These are phyloP conservation scores for Rafetus swinhoei DNA, from an alignment of 2,113 vertebrate genomes.

Conservation along the genomic window DNA sequence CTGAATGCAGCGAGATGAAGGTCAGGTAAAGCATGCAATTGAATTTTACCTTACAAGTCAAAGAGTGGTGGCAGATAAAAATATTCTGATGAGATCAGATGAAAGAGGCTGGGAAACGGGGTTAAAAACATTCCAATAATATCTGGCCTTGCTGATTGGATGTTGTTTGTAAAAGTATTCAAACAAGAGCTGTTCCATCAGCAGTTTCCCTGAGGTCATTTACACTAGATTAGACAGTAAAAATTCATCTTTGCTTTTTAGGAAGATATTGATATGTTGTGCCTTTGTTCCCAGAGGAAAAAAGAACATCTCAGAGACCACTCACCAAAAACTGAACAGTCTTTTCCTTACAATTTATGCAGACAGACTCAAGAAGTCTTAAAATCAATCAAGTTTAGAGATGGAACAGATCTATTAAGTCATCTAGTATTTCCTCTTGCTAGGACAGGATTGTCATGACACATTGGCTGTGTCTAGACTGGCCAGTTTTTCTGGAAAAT, in stretches of 20 bases:
- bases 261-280: not conserved
- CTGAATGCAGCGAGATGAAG: not conserved
- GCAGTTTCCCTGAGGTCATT: not conserved
- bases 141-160: not conserved
- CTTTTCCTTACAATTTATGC: not conserved
- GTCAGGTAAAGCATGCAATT: fast-evolving
- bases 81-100: fast-evolving
- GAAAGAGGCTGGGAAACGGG: not conserved
- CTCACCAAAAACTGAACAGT: not conserved
- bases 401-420: not conserved
- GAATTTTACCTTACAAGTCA: not conserved
- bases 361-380: not conserved
- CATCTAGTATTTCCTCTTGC: fast-evolving
- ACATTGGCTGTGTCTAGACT: too few relatives aligned
- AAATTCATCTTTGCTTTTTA: not conserved
- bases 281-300: not conserved
- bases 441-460: not conserved
- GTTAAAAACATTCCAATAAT: not conserved
- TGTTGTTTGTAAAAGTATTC: not conserved
- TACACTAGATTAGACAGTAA: not conserved
- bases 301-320: not conserved
- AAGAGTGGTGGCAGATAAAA: fast-evolving
- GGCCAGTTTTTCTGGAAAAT: too few relatives aligned
- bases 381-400: not conserved
- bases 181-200: not conserved